phyloP scores from a whole-genome alignment of 2,113 vertebrate genomes.

The Calyptomena viridis region DNA sequence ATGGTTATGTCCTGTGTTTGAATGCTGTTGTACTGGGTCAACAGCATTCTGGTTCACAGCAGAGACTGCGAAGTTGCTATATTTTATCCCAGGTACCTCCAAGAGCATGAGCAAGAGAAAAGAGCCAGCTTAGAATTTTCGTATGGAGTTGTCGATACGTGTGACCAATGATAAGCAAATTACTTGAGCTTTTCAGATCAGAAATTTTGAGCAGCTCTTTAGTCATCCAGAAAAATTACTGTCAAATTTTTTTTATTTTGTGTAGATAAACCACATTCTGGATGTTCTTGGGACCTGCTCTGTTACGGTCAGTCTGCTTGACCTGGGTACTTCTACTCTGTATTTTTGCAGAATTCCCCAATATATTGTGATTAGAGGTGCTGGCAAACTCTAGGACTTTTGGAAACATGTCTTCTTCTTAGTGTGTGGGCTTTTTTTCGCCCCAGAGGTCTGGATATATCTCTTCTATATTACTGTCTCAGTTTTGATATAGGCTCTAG shows the following conservation, averaged over 20 bases:
- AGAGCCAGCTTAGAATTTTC: neutral
- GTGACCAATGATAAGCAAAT: neutral
- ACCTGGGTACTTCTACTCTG: neutral
- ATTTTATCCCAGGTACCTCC: neutral
- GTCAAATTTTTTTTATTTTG: neutral
- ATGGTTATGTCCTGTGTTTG: neutral
- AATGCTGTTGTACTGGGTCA: neutral
- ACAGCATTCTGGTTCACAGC: too few species aligned
- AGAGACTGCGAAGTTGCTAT: neutral
- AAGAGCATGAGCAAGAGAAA: neutral
- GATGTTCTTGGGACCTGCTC: neutral
- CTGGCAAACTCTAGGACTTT: neutral
- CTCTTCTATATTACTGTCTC: neutral
- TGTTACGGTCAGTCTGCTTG: neutral
- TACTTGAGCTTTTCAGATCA: neutral
- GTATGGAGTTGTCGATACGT: neutral
- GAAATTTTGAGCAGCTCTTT: neutral
- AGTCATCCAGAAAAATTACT: neutral
- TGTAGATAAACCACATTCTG: neutral
- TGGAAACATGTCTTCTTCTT: neutral
- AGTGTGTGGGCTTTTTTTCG: neutral
- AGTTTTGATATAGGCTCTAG: neutral
- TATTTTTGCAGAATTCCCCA: neutral
- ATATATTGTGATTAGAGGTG: neutral
- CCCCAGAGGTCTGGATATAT: neutral